Evolutionary conservation across 2,888 invertebrate genomes (phyloP), one percentile per base, ranked within the genome.

Genomic region (Heliothis peltigera): DNA sequence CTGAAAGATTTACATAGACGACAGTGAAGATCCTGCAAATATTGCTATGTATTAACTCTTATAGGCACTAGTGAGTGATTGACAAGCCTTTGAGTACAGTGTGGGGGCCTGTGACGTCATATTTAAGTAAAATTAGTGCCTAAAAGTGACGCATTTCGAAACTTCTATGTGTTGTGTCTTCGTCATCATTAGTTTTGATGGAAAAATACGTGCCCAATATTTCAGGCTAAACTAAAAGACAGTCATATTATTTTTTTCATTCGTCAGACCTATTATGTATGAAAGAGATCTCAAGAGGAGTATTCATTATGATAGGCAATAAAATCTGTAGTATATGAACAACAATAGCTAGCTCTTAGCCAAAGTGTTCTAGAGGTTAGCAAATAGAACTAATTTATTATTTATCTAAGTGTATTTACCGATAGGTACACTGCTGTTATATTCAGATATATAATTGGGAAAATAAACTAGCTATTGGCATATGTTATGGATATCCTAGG

Each of bases 271-370:
- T n/a, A 18, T 8, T 28, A 48, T 15, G 4, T 32, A 4, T 18
- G 15, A 39, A 17, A 21, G 49, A 17, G 19, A 43, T 47, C 18
- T 19, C 18, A 15, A 6, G 39, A 17, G 28, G 46, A 55, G 64
- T 25, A 25, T 6, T 62, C 69, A 62, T 59, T 70, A 70, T 56
- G 47, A 57, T 55, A 35, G 39, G 53, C n/a, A 54, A 59, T 54
- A 64, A 63, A 49, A 73, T 64, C 61, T 25, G 46, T 47, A 57
- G 4, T 44, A 39, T 35, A 43, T 46, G 54, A 64, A 15, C 21
- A 44, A 64, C 46, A 39, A 47, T 39, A 56, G 56, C n/a, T 32
- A 39, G 46, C 2, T 48, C 12, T 17, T 63, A 21, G 51, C 1
- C 15, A 19, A 48, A 19, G 48, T 22, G 17, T 10, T 17, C 48